These are phyloP conservation scores for Tetragonula clypearis DNA, from an alignment of 1,140 invertebrate species.

Conservation along the genomic window DNA sequence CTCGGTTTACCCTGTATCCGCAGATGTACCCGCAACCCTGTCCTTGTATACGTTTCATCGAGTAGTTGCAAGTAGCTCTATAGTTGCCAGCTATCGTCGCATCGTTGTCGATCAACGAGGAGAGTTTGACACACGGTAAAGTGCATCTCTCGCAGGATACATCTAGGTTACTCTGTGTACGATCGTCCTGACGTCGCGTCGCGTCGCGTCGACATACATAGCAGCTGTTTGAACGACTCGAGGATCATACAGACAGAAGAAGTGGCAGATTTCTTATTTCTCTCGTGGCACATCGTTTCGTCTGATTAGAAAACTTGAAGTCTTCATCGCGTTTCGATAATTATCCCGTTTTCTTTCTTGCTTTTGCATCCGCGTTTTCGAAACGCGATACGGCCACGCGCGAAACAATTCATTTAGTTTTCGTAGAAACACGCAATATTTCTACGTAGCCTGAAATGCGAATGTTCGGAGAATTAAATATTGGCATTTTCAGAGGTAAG, in stretches of 20 bases:
- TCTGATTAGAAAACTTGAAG: no score
- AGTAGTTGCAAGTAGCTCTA: slow-evolving; percentile 32
- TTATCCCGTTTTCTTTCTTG: neutral
- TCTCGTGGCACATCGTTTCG: no score
- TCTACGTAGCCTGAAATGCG: neutral
- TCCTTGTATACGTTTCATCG: slow-evolving; percentile 56
- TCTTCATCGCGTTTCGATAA: neutral
- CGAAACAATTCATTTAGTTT: neutral
- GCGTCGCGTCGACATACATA: neutral
- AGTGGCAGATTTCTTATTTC: no score
- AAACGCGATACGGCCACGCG: no score
- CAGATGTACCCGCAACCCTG: slow-evolving; percentile 12
- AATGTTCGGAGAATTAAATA: neutral
- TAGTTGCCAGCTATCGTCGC: slow-evolving; percentile 23
- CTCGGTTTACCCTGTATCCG: slow-evolving; percentile 48
- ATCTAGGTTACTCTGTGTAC: slow-evolving; percentile 26
- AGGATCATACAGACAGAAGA: neutral
- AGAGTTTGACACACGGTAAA: slow-evolving; percentile 43
- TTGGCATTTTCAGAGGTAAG: neutral
- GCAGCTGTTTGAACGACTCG: neutral
- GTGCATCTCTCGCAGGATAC: slow-evolving; percentile 18
- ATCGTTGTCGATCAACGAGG: slow-evolving; percentile 50
- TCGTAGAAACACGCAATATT: neutral
- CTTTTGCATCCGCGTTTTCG: neutral
- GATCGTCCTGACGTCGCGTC: neutral